Conservation (phyloP, 2,797 vertebrate species). For the Aselliscus stoliczkanus region DNA sequence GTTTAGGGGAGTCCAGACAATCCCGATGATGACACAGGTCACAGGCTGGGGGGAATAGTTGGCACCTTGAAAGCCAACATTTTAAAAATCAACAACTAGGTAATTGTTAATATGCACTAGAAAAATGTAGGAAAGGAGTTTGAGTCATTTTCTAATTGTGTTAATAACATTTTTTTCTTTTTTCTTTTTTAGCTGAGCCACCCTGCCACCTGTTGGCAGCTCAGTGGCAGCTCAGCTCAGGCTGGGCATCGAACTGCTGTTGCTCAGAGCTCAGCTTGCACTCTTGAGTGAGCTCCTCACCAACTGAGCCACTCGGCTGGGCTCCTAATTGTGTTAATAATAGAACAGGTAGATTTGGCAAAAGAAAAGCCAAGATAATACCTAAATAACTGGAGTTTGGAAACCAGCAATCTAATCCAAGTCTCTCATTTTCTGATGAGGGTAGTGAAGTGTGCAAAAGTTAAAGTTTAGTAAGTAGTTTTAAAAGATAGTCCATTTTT, state of each 20-base stretch:
- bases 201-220: no score
- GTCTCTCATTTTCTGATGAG: background rate
- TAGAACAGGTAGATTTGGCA: background rate
- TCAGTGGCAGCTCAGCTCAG: no score
- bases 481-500: background rate
- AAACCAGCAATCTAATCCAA: background rate
- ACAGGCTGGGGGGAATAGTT: background rate
- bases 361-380: background rate
- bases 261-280: no score
- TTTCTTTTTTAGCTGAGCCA: no score
- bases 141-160: background rate
- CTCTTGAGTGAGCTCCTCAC: no score
- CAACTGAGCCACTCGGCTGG: no score
- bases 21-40: background rate
- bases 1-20: background rate
- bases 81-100: background rate
- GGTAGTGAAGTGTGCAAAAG: background rate
- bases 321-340: background rate
- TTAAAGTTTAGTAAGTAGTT: background rate
- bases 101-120: background rate
- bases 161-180: no score
- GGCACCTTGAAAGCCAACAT: background rate
- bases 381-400: background rate
- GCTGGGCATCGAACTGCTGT: no score
- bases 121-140: background rate